Percentiles rank a stretch among this genome's conserved stretches.
Conservation (phyloP, 2,113 vertebrate species). For the Passer domesticus region DNA sequence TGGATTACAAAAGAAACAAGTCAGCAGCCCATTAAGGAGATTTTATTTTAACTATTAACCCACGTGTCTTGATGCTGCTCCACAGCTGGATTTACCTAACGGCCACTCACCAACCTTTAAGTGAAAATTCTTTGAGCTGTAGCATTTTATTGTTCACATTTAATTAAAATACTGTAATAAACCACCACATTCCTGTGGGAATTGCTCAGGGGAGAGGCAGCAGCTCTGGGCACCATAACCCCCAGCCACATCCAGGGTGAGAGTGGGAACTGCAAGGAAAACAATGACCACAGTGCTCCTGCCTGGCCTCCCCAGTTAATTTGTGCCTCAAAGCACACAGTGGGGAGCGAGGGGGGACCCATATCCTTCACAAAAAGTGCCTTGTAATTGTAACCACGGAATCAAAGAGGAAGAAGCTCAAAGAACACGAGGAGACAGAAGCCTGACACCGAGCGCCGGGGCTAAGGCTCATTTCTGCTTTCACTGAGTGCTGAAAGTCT, state of each 20-base stretch:
- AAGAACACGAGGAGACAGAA: neutral
- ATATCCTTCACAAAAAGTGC: neutral
- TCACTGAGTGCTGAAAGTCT: fast-evolving
- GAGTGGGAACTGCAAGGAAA: neutral
- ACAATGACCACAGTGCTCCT: neutral
- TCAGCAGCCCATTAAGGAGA: neutral
- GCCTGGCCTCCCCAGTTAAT: neutral
- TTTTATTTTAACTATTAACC: neutral
- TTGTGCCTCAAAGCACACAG: neutral
- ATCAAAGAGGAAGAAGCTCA: neutral
- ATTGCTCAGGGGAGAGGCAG: neutral
- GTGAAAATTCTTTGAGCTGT: neutral
- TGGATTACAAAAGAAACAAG: neutral
- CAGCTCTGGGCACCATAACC: neutral
- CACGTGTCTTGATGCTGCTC: neutral
- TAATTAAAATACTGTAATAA: neutral
- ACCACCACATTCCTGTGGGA: neutral
- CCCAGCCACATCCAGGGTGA: neutral
- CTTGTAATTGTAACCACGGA: neutral
- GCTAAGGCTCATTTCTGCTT: neutral
- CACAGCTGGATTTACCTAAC: neutral
- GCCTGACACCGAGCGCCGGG: neutral
- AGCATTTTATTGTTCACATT: neutral
- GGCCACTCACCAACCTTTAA: too few species aligned
- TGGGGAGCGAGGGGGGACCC: neutral